Conservation (phyloP, 2,113 vertebrate species). For the Trinectes maculatus region DNA sequence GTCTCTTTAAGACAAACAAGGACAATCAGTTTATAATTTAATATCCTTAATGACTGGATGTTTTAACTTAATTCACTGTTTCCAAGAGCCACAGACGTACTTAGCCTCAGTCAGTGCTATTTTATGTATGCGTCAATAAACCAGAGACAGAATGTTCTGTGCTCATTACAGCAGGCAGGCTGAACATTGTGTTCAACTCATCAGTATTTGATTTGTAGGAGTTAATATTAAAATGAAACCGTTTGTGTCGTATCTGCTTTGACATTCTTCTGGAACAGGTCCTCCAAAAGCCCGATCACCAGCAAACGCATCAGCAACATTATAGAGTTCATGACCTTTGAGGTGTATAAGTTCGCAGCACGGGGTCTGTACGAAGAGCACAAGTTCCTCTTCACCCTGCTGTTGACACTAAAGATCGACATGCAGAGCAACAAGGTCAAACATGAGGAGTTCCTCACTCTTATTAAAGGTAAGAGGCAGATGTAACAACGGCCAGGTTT, state of each 20-base stretch:
- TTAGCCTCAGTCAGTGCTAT: not conserved
- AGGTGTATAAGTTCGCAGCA: conserved; percentile 89
- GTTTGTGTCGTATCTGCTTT: not conserved
- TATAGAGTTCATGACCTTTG: conserved; percentile 93
- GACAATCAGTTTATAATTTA: not conserved
- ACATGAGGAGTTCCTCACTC: conserved; percentile 92
- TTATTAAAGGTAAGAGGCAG: conserved; percentile 91
- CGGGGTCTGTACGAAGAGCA: conserved; percentile 94
- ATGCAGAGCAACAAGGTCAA: conserved; percentile 90
- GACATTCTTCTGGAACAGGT: conserved; percentile 77
- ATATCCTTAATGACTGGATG: not conserved
- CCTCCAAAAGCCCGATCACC: conserved; percentile 88
- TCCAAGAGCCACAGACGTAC: not conserved
- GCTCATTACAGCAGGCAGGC: not conserved
- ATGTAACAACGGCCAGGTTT: not conserved
- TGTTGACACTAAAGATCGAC: conserved; percentile 94
- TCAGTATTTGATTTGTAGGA: not conserved
- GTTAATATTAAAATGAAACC: not conserved
- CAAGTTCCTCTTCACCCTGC: conserved; percentile 94
- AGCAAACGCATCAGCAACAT: conserved; percentile 93
- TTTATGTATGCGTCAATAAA: not conserved
- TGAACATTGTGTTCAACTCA: not conserved
- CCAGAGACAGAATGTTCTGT: not conserved
- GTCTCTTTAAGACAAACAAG: not conserved
- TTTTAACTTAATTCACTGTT: not conserved